These are phyloP conservation scores for Nomada hirtipes DNA, from an alignment of 2,888 invertebrate species.

Conservation along the genomic window DNA sequence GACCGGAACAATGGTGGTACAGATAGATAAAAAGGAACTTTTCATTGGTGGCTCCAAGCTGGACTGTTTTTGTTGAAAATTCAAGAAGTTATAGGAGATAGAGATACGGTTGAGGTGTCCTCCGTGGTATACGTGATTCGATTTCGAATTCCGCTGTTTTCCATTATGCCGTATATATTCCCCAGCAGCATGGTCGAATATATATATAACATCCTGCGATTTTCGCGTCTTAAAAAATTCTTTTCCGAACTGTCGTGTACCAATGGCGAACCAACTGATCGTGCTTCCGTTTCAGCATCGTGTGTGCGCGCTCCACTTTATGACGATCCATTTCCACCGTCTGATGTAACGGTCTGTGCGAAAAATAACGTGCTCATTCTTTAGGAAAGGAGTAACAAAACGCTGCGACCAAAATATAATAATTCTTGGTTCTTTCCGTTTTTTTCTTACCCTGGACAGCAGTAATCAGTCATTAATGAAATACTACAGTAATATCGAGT, in stretches of 20 bases:
- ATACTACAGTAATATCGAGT: neutral
- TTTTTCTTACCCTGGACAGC: too few relatives aligned
- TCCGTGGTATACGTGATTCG: conserved; percentile 51
- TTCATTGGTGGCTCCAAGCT: neutral
- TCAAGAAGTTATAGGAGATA: conserved; percentile 43
- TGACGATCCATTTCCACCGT: conserved; percentile 20
- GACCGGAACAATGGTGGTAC: neutral
- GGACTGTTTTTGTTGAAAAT: conserved; percentile 50
- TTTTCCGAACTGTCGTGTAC: conserved; percentile 5
- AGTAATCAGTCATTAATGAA: too few relatives aligned
- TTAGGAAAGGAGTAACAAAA: neutral
- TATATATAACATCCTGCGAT: conserved; percentile 24
- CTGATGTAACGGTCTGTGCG: conserved; percentile 11
- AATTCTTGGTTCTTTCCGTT: neutral
- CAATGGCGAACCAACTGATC: conserved; percentile 25
- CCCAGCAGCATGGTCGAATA: neutral
- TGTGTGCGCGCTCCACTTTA: conserved; percentile 9
- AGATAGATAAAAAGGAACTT: neutral
- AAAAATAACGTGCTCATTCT: neutral
- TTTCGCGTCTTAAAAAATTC: conserved; percentile 45
- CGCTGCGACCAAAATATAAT: neutral
- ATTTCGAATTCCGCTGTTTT: conserved; percentile 38
- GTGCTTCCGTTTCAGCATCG: conserved; percentile 4
- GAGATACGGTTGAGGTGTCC: conserved; percentile 34
- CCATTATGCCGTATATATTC: conserved; percentile 11